A percentile compares a stretch with the other conserved stretches of the same genome.
Evolutionary conservation across 1,140 invertebrate species (phyloP).

Genomic region (Pararge aegeria): DNA sequence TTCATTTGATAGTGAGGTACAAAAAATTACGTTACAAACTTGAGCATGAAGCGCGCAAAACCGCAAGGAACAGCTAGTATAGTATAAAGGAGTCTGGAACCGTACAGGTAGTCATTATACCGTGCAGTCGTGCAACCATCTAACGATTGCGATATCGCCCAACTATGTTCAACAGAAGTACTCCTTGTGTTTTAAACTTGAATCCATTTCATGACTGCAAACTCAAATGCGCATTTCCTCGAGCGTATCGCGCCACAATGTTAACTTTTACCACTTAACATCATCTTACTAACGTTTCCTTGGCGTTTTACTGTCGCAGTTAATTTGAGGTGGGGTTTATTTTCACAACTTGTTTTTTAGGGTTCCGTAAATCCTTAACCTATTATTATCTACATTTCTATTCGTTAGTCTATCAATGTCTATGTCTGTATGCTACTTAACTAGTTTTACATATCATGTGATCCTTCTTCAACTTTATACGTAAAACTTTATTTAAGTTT

Average conservation of each 20-base stretch:
- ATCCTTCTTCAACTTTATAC: too few species aligned
- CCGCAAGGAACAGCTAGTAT: too few species aligned
- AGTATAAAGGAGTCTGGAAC: constrained; percentile 43
- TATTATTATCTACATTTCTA: too few species aligned
- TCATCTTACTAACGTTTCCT: constrained; percentile 20
- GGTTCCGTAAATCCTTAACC: too few species aligned
- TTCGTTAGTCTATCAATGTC: too few species aligned
- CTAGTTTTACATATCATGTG: too few species aligned
- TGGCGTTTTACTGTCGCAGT: background rate
- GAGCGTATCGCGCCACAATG: constrained; percentile 53
- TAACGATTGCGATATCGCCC: constrained; percentile 69
- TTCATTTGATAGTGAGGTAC: too few species aligned
- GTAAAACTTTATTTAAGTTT: too few species aligned
- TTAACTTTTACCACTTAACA: constrained; percentile 65
- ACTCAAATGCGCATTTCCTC: constrained; percentile 66
- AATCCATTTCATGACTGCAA: constrained; percentile 66
- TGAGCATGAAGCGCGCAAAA: too few species aligned
- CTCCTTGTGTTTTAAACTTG: constrained; percentile 70
- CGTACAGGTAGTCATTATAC: constrained; percentile 53
- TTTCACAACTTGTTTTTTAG: background rate
- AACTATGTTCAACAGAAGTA: constrained; percentile 62
- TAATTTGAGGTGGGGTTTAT: background rate
- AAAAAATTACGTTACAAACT: too few species aligned
- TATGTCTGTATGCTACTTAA: too few species aligned
- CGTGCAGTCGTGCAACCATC: constrained; percentile 46